Evolutionary conservation across 1,140 invertebrate genomes (phyloP).

Genomic region (Lepeophtheirus salmonis): DNA sequence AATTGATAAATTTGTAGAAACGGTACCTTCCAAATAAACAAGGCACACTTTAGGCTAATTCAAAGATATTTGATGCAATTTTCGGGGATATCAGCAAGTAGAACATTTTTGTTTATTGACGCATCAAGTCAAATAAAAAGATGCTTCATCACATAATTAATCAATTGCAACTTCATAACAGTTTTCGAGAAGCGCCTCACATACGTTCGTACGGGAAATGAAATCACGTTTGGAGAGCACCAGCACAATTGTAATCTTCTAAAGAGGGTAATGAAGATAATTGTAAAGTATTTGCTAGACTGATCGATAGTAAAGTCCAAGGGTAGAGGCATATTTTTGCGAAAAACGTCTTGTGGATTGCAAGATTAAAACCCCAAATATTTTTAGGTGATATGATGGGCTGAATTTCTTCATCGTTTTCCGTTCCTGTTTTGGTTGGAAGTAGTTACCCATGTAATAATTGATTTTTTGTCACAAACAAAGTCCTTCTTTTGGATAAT

Average conservation of each 20-base stretch:
- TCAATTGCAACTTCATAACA: slow-evolving; percentile 20
- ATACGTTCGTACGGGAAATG: slow-evolving; percentile 20
- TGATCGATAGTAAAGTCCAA: slow-evolving; percentile 19
- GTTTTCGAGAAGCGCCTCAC: slow-evolving; percentile 21
- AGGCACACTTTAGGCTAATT: neutral
- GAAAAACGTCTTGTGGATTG: slow-evolving; percentile 19
- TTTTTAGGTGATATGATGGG: no score
- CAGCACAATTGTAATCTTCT: no score
- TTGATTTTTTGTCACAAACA: no score
- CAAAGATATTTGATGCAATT: neutral
- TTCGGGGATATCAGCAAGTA: neutral
- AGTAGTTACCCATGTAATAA: no score
- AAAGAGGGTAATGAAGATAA: slow-evolving; percentile 20
- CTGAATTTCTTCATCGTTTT: no score
- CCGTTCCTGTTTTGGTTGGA: no score
- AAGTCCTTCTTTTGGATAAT: no score
- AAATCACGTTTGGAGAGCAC: slow-evolving; percentile 21
- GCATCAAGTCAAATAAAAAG: neutral
- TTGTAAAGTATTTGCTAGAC: slow-evolving; percentile 21
- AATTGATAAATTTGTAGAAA: neutral
- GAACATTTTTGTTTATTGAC: neutral
- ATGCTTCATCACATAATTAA: slow-evolving; percentile 10
- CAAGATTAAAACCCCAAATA: slow-evolving; percentile 11
- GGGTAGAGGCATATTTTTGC: slow-evolving; percentile 19
- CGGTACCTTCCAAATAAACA: neutral